Conservation (phyloP, 2,113 vertebrate species). For the Turdus rufiventris region DNA sequence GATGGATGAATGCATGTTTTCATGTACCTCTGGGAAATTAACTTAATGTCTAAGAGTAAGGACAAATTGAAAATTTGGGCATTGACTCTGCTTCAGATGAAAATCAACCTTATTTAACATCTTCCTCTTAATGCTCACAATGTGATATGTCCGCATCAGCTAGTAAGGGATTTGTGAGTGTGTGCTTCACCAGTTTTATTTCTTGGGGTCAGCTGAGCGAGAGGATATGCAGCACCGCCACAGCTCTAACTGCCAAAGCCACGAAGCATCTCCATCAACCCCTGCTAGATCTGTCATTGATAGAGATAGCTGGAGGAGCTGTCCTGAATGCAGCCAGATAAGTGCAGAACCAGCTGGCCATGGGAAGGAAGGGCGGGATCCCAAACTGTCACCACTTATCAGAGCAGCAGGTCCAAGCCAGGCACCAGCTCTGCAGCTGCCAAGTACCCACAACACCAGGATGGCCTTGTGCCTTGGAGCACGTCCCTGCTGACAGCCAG, state of each 20-base stretch:
- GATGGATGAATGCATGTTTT: neutral
- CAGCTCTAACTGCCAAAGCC: neutral
- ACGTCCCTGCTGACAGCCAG: neutral
- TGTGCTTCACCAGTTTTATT: constrained; percentile 28
- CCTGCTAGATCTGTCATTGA: constrained; percentile 45
- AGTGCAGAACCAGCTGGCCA: neutral
- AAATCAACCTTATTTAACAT: neutral
- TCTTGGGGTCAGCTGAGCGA: neutral
- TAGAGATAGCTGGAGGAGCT: constrained; percentile 3
- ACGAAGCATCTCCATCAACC: constrained; percentile 36
- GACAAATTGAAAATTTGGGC: neutral
- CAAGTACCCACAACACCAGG: neutral
- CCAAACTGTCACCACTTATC: neutral
- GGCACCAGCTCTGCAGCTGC: neutral
- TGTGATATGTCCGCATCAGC: neutral
- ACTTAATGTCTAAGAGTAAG: neutral
- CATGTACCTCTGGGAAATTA: neutral
- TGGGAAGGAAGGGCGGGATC: neutral
- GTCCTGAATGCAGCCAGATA: neutral
- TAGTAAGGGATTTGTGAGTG: constrained; percentile 49
- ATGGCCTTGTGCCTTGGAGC: neutral
- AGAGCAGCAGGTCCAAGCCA: neutral
- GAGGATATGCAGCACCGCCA: neutral
- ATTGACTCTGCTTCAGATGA: neutral
- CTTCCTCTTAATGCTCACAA: neutral